phyloP scores from a whole-genome alignment of 2,888 invertebrate species.

The Xestobium rufovillosum region DNA sequence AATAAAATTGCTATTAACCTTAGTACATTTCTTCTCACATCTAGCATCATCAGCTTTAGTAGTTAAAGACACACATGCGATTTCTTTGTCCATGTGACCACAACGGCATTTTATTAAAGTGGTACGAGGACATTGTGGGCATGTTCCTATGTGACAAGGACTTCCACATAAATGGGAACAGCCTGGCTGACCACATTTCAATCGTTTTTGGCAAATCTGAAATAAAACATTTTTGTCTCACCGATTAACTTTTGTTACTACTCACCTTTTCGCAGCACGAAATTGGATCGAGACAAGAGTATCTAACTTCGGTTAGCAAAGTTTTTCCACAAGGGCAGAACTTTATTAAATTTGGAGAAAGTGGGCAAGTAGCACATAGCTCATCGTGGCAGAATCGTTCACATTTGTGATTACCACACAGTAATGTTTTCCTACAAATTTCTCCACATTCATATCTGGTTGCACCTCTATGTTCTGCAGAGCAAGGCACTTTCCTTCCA shows the following conservation, averaged over 20 bases:
- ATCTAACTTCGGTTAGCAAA: conserved; percentile 45
- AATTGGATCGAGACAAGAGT: conserved; percentile 71
- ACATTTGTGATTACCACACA: conserved; percentile 60
- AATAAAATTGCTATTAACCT: too few species aligned
- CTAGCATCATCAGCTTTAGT: conserved; percentile 65
- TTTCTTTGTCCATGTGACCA: conserved; percentile 74
- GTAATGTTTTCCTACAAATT: conserved; percentile 52
- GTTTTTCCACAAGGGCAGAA: conserved; percentile 74
- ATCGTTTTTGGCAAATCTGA: conserved; percentile 53
- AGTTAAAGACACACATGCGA: conserved; percentile 66
- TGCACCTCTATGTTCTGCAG: conserved; percentile 44
- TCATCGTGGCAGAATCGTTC: conserved; percentile 58
- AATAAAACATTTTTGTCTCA: not conserved
- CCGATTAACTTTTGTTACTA: too few species aligned
- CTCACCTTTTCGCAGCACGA: conserved; percentile 68
- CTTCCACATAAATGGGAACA: conserved; percentile 62
- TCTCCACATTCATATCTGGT: conserved; percentile 54
- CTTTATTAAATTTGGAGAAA: conserved; percentile 53
- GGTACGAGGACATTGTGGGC: conserved; percentile 68
- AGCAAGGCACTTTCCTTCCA: conserved; percentile 55
- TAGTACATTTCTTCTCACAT: conserved; percentile 87
- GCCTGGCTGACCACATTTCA: conserved; percentile 60
- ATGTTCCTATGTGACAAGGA: conserved; percentile 63
- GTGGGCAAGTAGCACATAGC: conserved; percentile 56
- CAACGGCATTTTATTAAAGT: conserved; percentile 78